phyloP scores from a whole-genome alignment of 2,113 vertebrate genomes.

The Mustela lutreola region DNA sequence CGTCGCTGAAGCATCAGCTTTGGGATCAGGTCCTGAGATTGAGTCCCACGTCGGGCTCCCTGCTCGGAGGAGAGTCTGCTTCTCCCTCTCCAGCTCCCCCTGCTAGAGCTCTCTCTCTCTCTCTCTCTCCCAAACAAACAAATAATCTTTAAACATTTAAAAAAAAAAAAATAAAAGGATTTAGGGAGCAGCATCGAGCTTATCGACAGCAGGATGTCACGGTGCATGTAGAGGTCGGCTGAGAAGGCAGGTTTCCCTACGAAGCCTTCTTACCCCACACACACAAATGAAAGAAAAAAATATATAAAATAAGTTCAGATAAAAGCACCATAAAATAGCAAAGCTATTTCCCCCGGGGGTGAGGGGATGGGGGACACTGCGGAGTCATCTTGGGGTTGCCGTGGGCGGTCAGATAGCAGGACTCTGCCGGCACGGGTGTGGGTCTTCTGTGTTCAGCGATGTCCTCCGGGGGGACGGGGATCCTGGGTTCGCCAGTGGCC shows the following conservation, averaged over 20 bases:
- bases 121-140: background rate
- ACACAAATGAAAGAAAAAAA: background rate
- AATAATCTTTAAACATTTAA: background rate
- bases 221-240: fast-evolving
- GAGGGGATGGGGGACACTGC: fast-evolving
- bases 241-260: fast-evolving
- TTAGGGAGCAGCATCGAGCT: too few species aligned
- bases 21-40: background rate
- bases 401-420: fast-evolving
- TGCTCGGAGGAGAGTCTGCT: too few species aligned
- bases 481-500: fast-evolving
- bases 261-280: fast-evolving
- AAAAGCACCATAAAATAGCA: fast-evolving
- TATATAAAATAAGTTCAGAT: too few species aligned
- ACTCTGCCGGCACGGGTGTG: fast-evolving
- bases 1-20: background rate
- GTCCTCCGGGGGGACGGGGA: fast-evolving
- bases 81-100: too few species aligned
- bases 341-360: fast-evolving
- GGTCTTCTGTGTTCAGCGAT: fast-evolving
- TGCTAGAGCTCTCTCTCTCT: too few species aligned
- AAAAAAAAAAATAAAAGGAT: too few species aligned
- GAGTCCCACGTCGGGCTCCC: fast-evolving
- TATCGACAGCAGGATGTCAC: fast-evolving
- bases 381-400: fast-evolving